Evolutionary conservation across 2,113 vertebrate genomes (phyloP), one percentile per base, ranked within the genome.

Genomic region (Donacobius atricapilla): DNA sequence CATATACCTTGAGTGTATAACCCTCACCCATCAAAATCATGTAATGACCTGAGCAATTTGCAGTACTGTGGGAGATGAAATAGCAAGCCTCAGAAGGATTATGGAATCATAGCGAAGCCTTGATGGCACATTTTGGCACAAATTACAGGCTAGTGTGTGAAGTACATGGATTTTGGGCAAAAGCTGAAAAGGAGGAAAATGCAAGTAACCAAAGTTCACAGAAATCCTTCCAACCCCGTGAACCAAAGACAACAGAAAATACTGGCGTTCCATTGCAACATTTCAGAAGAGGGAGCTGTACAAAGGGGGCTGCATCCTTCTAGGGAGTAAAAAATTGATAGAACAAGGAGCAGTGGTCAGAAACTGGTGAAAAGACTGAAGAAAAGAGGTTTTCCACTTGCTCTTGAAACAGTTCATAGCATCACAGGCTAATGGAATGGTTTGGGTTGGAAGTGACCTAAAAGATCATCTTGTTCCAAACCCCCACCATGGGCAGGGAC

Each of bases 391-490:
- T 79, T 91, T 87, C 37, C 13, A 10, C 13, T 60, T 82, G 5
- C 30, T 73, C 47, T 81, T 94, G 68, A 44, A 84, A 66, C 15
- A 66, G 6, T 61, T 60, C 24, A 17, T 6, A 79, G 56, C 54
- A 56, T 42, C 61, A 75, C 45, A 68, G 69, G 35, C 3, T 48
- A 30, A n/a, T 2, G 15, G 10, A 76, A 40, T 35, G 17, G 7
- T 35, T 35, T 54, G 47, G 17, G 11, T 47, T 69, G 40, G 25
- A 19, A 69, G 19, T 0, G 0, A n/a, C 11, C 20, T 53, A 58
- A 73, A 89, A 89, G 10, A 19, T 19, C 39, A 30, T 17, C 22
- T 39, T 44, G 33, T 39, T 58, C 23, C 60, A 53, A 66, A 13
- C 7, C 1, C 28, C 3, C 33, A 37, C 44, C 33, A 53, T 10